Percentiles rank a stretch among this genome's conserved stretches.
Conservation (phyloP, 1,140 invertebrate species). For the Acromyrmex charruanus region DNA sequence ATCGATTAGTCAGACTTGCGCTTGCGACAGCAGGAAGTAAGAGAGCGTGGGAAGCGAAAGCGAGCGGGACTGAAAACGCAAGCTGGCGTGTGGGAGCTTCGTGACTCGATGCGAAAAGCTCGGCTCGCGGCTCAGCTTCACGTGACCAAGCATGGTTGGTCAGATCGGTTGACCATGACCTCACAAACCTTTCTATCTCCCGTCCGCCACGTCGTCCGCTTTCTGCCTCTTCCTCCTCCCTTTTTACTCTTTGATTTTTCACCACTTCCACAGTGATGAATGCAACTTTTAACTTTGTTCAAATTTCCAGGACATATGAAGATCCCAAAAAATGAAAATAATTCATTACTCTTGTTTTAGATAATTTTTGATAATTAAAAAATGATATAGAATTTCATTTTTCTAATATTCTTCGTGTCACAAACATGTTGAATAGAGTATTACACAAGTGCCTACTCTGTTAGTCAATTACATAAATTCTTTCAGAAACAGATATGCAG, state of each 20-base stretch:
- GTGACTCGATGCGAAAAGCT: conserved; percentile 59
- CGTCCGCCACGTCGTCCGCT: conserved; percentile 9
- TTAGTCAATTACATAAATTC: conserved; percentile 5
- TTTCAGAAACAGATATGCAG: background rate
- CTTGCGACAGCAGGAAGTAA: conserved; percentile 45
- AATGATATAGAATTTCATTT: background rate
- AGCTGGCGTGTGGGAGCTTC: conserved; percentile 57
- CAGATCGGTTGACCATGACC: conserved; percentile 62
- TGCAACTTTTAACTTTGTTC: background rate
- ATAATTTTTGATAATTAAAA: background rate
- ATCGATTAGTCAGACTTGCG: conserved; percentile 57
- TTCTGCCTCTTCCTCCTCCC: background rate
- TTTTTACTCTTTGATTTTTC: background rate
- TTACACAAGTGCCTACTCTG: background rate
- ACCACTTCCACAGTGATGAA: background rate
- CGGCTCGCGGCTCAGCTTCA: conserved; percentile 32
- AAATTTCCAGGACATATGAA: background rate
- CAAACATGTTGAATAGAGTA: background rate
- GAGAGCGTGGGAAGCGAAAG: conserved; percentile 62
- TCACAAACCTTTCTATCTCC: conserved; percentile 54
- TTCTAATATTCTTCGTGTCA: background rate
- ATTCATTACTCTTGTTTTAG: background rate
- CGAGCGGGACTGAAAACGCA: conserved; percentile 36
- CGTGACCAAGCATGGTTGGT: conserved; percentile 49
- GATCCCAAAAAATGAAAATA: background rate